Evolutionary conservation across 2,888 invertebrate species (phyloP).

Genomic region (Drepanosiphum platanoidis): DNA sequence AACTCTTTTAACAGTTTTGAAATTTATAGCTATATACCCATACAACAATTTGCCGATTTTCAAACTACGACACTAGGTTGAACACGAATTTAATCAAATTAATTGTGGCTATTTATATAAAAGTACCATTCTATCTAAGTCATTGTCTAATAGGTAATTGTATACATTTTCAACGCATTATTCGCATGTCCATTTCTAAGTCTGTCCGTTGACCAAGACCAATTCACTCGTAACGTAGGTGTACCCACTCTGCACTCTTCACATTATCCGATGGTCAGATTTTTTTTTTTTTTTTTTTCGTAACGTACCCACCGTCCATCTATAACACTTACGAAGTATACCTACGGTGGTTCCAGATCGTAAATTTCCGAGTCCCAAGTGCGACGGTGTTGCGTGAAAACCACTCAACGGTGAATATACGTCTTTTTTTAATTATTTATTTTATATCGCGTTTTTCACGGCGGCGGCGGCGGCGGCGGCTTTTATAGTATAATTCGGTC

Average conservation of each 20-base stretch:
- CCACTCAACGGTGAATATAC: conserved; percentile 3
- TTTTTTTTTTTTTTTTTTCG: background rate
- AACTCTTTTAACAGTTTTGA: background rate
- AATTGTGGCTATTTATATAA: background rate
- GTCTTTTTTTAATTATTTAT: background rate
- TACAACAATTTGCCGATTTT: background rate
- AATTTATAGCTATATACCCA: background rate
- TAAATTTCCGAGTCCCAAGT: conserved; percentile 19
- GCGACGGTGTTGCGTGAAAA: background rate
- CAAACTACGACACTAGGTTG: background rate
- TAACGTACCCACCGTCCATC: background rate
- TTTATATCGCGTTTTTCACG: background rate
- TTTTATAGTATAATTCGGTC: too few species aligned
- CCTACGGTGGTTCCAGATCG: conserved; percentile 19
- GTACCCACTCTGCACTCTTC: background rate
- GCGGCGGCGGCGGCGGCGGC: too few species aligned
- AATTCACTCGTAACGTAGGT: background rate
- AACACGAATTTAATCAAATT: conserved; percentile 35
- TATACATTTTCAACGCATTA: conserved; percentile 6
- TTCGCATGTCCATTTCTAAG: conserved; percentile 13
- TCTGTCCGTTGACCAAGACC: background rate
- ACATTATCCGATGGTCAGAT: background rate
- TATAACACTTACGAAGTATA: background rate
- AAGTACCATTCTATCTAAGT: background rate
- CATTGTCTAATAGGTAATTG: background rate